These are phyloP conservation scores for Naja naja DNA, from an alignment of 2,113 vertebrate genomes.

Conservation along the genomic window DNA sequence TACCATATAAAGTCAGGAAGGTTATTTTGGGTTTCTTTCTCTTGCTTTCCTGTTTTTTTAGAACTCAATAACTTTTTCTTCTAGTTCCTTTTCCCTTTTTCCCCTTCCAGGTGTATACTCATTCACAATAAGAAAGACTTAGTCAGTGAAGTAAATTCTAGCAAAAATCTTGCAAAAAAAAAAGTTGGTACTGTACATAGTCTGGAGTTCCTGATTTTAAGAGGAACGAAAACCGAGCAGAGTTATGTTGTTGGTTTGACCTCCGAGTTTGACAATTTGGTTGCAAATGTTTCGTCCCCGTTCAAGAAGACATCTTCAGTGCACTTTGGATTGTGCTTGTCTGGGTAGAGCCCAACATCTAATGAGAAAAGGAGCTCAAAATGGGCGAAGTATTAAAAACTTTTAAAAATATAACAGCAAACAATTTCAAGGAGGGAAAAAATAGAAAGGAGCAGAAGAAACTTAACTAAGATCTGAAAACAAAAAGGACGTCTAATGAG, in stretches of 20 bases:
- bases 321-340: too few relatives aligned
- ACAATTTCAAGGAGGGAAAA: not conserved
- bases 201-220: not conserved
- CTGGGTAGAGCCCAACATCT: not conserved
- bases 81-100: not conserved
- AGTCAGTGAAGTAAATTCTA: not conserved
- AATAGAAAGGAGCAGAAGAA: not conserved
- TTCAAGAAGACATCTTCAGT: too few relatives aligned
- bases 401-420: not conserved
- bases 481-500: not conserved
- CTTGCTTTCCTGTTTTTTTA: not conserved
- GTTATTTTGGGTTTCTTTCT: not conserved
- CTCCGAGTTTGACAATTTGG: too few relatives aligned
- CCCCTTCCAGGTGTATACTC: not conserved
- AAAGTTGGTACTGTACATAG: not conserved
- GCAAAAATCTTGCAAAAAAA: not conserved
- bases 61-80: not conserved
- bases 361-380: not conserved
- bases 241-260: too few relatives aligned
- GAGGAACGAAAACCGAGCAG: not conserved
- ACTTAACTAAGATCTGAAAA: not conserved
- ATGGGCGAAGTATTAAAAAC: not conserved
- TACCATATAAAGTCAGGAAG: not conserved
- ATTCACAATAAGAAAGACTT: not conserved
- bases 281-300: too few relatives aligned